Base-by-base conservation (phyloP, 2,797 vertebrate species). In the Lutjanus campechanus region DNA sequence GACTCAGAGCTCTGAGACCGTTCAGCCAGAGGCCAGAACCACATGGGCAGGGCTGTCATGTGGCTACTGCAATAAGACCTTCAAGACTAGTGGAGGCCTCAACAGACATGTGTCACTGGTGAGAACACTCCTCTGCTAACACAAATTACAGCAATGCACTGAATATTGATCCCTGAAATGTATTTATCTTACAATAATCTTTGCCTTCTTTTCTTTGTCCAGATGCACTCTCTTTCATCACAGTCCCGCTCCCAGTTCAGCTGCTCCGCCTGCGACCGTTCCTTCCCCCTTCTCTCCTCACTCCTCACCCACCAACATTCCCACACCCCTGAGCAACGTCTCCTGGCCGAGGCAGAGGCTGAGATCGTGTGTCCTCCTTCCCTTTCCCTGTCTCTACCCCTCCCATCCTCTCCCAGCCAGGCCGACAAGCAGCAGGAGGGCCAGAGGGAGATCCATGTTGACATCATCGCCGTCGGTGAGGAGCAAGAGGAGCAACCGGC, bases 301-400 rank as follows among this genome's bases (percentile, higher is more conserved):
- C 96, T 99, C 50, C 93, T 98, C 85, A 96, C 95, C 41, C 97
- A 98, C 92, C 97, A 98, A 89, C 97, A 97, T 92, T 96, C 97
- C 46, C 97, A 98, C 88, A 97, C 96, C 16, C 97, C 96, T 1
- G 97, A 97, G 89, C 97, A 97, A 65, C 95, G 96, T 25, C 96
- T 96, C 40, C 93, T 97, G 66, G 96, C 96, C 0, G 97, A 97
- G 85, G 97, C 97, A 0, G 97, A 97, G 25, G 97, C 97, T 0
- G 97, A 98, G 91, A 97, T 97, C 3, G 96, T 97, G 5, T 97
- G 95, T 43, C 96, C 96, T 1, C 94, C 96, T 0, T 96, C 95
- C 13, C 94, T 96, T n/a, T 95, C 95, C 29, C 90, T 96, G 84
- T 95, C 95, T 3, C 92, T 96, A 40, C 95, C 96, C 12, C 83